Conservation (phyloP, 2,888 invertebrate genomes). For the Patella ulyssiponensis region DNA sequence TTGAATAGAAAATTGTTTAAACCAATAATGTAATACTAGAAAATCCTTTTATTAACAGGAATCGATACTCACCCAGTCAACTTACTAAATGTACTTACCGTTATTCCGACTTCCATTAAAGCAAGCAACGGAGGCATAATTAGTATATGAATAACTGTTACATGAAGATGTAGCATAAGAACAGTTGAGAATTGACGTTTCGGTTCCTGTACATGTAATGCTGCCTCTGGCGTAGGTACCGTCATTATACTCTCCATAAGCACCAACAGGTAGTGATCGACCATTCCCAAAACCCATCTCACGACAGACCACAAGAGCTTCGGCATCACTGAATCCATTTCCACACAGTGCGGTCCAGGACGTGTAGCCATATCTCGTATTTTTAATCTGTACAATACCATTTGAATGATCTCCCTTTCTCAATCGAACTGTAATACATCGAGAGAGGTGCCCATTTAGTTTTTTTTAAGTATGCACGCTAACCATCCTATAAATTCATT, state of each 20-base stretch:
- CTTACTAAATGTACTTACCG: conserved; percentile 33
- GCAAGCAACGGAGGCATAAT: conserved; percentile 58
- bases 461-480: no score
- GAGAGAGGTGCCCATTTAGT: no score
- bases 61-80: no score
- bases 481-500: no score
- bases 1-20: no score
- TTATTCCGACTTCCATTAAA: conserved; percentile 49
- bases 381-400: conserved; percentile 53
- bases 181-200: conserved; percentile 49
- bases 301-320: conserved; percentile 53
- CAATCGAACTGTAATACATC: conserved; percentile 40
- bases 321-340: conserved; percentile 52
- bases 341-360: conserved; percentile 55
- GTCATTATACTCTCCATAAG: conserved; percentile 48
- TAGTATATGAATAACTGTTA: conserved; percentile 46
- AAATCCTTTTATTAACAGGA: no score
- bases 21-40: no score
- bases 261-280: conserved; percentile 49
- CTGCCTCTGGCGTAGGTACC: conserved; percentile 44
- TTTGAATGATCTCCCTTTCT: conserved; percentile 52
- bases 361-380: conserved; percentile 43
- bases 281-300: conserved; percentile 50
- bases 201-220: conserved; percentile 51
- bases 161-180: conserved; percentile 43